Evolutionary conservation across 2,113 vertebrate species (phyloP).

Genomic region (Chaetorhynchus papuensis): DNA sequence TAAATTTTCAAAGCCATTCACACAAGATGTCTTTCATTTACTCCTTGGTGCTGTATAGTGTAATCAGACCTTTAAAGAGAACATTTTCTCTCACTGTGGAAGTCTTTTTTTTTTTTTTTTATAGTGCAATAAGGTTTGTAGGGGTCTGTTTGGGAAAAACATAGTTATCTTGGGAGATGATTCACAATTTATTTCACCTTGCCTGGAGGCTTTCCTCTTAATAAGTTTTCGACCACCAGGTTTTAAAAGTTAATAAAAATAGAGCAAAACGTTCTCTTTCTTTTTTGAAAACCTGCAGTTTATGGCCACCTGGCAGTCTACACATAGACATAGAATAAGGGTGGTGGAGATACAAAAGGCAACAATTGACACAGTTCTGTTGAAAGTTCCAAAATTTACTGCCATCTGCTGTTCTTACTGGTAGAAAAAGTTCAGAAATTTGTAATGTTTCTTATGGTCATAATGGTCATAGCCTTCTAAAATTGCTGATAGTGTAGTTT

Average conservation of each 20-base stretch:
- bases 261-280: neutral
- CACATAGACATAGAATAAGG: neutral
- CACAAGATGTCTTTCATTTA: neutral
- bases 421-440: neutral
- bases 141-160: neutral
- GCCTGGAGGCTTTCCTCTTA: neutral
- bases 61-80: neutral
- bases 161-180: neutral
- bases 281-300: neutral
- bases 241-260: neutral
- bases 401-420: neutral
- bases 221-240: neutral
- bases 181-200: conserved; percentile 8
- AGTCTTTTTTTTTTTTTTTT: neutral
- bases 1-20: neutral
- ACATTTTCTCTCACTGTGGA: neutral
- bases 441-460: neutral
- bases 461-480: neutral
- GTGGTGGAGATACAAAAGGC: neutral
- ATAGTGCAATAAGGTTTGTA: neutral
- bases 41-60: neutral
- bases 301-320: neutral
- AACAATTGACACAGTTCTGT: neutral
- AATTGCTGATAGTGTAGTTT: neutral
- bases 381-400: neutral